Percentiles rank a stretch among this genome's conserved stretches.
Conservation (phyloP, 37 sponge, comb jelly and placozoan genomes). For the Dysidea cf. avara region DNA sequence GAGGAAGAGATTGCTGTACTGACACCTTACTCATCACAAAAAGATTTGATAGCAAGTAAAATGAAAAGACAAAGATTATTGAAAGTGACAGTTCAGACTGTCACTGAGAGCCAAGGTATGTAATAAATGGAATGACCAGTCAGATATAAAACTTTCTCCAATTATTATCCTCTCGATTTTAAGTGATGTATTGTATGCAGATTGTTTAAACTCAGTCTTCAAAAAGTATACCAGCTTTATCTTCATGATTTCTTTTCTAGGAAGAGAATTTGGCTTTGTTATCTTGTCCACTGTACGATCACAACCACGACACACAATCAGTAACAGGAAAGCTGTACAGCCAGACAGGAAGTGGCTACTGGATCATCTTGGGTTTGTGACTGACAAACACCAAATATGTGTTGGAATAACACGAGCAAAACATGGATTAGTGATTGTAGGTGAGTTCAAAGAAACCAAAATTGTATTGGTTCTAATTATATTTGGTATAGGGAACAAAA, state of each 20-base stretch:
- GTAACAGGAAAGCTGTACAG: conserved; percentile 16
- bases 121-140: not conserved
- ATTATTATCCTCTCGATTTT: not conserved
- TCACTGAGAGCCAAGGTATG: conserved; percentile 70
- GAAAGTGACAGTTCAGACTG: conserved; percentile 26
- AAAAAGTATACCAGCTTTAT: not conserved
- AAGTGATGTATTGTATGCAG: not conserved
- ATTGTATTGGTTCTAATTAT: too few species aligned
- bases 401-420: conserved; percentile 51
- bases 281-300: conserved; percentile 55
- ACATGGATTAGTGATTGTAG: conserved; percentile 55
- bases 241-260: conserved; percentile 3
- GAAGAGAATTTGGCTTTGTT: conserved; percentile 51
- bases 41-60: not conserved
- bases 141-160: too few species aligned
- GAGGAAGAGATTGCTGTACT: conserved; percentile 40
- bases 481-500: conserved; percentile 14
- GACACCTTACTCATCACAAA: conserved; percentile 61
- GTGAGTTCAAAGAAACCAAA: conserved; percentile 31
- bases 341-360: conserved; percentile 33
- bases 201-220: not conserved
- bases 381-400: conserved; percentile 52
- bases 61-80: not conserved
- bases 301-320: not conserved
- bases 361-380: conserved; percentile 48